Evolutionary conservation across 2,113 vertebrate species (phyloP).

Genomic region (Melospiza georgiana): DNA sequence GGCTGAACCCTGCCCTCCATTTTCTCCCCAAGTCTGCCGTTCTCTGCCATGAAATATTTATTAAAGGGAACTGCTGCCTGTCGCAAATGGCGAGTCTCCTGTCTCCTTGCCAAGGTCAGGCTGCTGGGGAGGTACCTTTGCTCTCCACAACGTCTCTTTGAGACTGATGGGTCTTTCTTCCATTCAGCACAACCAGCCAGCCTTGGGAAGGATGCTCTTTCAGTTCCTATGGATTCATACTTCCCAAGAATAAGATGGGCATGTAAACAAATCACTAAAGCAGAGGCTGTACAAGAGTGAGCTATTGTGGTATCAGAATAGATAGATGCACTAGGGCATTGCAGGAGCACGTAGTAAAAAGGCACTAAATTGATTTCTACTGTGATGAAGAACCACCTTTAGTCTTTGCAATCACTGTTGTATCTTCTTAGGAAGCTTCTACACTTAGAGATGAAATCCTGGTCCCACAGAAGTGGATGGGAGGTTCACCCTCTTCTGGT

Average conservation of each 20-base stretch:
- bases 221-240: not conserved
- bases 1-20: slow-evolving; percentile 63
- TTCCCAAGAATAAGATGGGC: not conserved
- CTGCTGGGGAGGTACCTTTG: not conserved
- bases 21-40: slow-evolving; percentile 45
- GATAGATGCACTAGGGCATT: not conserved
- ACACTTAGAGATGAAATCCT: not conserved
- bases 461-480: not conserved
- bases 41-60: slow-evolving; percentile 61
- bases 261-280: not conserved
- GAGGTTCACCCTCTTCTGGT: not conserved
- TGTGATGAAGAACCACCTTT: not conserved
- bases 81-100: not conserved
- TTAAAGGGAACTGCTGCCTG: slow-evolving; percentile 39
- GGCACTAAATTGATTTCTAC: not conserved
- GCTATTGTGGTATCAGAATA: not conserved
- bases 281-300: not conserved
- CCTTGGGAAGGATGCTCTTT: not conserved
- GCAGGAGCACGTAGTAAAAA: not conserved
- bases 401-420: not conserved
- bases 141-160: not conserved
- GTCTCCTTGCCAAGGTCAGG: slow-evolving; percentile 60
- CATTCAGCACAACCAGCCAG: not conserved
- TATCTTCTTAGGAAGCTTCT: not conserved
- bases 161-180: not conserved